Conservation (phyloP, 2,888 invertebrate species). For the Drosophila recens region DNA sequence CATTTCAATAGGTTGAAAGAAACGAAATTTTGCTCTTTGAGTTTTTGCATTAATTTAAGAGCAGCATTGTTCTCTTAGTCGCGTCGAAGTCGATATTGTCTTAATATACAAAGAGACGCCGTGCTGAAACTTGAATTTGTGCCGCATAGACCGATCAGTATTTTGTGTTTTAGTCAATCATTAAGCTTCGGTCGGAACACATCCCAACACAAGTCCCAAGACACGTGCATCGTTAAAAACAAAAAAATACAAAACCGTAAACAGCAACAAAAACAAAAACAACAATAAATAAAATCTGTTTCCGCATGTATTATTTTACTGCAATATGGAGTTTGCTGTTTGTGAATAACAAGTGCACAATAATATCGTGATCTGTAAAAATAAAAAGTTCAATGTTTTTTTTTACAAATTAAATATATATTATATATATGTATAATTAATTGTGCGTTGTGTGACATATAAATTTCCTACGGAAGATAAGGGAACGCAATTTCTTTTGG, state of each 20-base stretch:
- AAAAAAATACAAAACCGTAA: not conserved
- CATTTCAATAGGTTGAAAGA: constrained; percentile 4
- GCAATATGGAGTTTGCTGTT: not conserved
- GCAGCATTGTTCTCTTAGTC: constrained; percentile 16
- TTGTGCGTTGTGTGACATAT: not conserved
- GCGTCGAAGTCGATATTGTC: constrained; percentile 12
- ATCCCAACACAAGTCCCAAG: constrained; percentile 31
- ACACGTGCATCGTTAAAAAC: constrained; percentile 12
- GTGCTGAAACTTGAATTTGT: constrained; percentile 49
- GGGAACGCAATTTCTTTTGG: constrained; percentile 1
- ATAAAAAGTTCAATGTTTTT: not conserved
- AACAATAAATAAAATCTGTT: constrained; percentile 3
- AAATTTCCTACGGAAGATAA: not conserved
- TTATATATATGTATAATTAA: not conserved
- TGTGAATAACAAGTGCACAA: constrained; percentile 8
- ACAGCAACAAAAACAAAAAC: constrained; percentile 2
- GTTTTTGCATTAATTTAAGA: constrained; percentile 18
- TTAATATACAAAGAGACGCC: constrained; percentile 3
- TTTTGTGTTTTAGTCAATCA: constrained; percentile 44
- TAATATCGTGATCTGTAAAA: not conserved
- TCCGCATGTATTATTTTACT: not conserved
- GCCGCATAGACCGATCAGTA: constrained; percentile 30
- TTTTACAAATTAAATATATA: not conserved
- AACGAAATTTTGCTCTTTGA: constrained; percentile 9
- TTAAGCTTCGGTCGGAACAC: constrained; percentile 38